phyloP scores from a whole-genome alignment of 2,113 vertebrate species.

The Bos indicus region DNA sequence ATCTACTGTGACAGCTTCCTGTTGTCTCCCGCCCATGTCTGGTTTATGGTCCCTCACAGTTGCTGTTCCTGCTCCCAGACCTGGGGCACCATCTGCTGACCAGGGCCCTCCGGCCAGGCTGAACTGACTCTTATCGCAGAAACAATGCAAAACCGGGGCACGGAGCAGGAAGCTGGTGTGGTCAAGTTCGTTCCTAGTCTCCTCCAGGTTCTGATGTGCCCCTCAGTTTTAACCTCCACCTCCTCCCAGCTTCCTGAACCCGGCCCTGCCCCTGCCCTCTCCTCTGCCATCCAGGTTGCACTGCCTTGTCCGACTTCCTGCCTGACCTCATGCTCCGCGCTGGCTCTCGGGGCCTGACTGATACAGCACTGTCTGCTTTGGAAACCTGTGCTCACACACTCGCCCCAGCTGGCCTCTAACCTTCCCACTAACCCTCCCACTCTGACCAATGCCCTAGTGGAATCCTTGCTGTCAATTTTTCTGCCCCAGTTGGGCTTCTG shows the following conservation, averaged over 20 bases:
- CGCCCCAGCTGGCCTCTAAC: background rate
- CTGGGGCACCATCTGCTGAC: background rate
- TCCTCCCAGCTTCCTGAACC: background rate
- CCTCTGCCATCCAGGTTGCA: too few relatives aligned
- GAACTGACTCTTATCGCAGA: background rate
- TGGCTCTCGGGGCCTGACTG: background rate
- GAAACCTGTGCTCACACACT: background rate
- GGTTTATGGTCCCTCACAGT: background rate
- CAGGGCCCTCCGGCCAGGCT: background rate
- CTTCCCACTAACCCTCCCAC: background rate
- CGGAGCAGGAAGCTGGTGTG: background rate
- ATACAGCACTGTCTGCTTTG: background rate
- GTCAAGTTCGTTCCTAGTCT: background rate
- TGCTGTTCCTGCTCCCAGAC: background rate
- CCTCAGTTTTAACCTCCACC: background rate
- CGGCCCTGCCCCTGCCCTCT: background rate
- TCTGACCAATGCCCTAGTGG: background rate
- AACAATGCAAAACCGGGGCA: background rate
- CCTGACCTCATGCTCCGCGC: background rate
- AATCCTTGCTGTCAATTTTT: background rate
- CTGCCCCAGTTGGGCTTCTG: background rate
- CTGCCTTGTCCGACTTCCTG: background rate
- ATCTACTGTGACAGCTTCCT: background rate
- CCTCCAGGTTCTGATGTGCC: background rate
- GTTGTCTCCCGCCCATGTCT: background rate